These are phyloP conservation scores for Salvator merianae DNA, from an alignment of 2,113 vertebrate species.

Conservation along the genomic window DNA sequence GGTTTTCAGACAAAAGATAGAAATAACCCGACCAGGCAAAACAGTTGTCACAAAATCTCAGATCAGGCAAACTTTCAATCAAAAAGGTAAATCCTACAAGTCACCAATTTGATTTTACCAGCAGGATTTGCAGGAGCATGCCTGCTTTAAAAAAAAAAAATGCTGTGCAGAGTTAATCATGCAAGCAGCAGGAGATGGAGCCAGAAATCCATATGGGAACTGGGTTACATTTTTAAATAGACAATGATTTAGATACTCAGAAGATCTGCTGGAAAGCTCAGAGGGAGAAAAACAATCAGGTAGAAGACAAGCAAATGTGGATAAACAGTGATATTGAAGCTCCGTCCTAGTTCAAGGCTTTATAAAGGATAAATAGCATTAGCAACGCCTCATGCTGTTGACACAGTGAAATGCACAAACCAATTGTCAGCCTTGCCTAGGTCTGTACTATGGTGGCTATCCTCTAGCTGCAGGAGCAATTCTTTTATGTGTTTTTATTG, in stretches of 20 bases:
- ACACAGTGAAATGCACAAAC: neutral
- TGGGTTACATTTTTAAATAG: constrained; percentile 66
- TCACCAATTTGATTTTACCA: constrained; percentile 50
- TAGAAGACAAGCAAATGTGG: constrained; percentile 35
- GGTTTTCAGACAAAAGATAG: constrained; percentile 42
- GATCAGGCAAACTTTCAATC: constrained; percentile 62
- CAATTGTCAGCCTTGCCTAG: fast-evolving
- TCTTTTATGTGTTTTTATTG: neutral
- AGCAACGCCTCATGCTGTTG: constrained; percentile 12
- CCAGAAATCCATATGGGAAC: constrained; percentile 58
- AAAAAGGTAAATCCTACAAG: constrained; percentile 51
- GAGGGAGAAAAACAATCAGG: constrained; percentile 9
- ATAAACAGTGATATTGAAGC: constrained; percentile 26
- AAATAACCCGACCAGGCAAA: constrained; percentile 48
- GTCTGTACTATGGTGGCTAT: neutral
- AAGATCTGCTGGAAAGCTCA: constrained; percentile 50
- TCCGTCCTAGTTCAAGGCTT: constrained; percentile 19
- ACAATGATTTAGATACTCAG: constrained; percentile 47
- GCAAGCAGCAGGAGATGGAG: constrained; percentile 57
- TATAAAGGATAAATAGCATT: neutral
- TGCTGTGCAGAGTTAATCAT: constrained; percentile 56
- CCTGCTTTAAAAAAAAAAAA: constrained; percentile 43
- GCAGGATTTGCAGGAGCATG: constrained; percentile 60
- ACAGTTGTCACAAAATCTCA: constrained; percentile 42
- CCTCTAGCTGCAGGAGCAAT: neutral